Evolutionary conservation across 1,140 invertebrate species (phyloP), one percentile per base, ranked within the genome.

Genomic region (Hyposmocoma kahamanoa): DNA sequence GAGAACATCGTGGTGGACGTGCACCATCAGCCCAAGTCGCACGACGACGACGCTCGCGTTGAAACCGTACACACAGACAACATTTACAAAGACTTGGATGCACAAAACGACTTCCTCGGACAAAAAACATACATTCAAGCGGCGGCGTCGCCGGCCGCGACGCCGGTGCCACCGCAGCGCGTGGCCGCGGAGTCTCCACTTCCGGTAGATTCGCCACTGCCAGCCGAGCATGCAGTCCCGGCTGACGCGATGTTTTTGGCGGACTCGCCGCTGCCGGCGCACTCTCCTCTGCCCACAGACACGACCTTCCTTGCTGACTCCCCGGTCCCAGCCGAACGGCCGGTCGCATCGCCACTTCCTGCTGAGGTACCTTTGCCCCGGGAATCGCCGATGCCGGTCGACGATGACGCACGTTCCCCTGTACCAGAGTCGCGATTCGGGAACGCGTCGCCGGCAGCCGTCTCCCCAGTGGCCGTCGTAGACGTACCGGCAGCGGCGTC

Each of bases 1-100:
- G 64, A 65, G 43, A 66, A 67, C 56, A 50, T 72, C 47, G 39
- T 60, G 20, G 72, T 67, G 21, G 76, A 77, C 53, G 53, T 73
- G 42, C 72, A 79, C 46, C 58, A 73, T 32, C 61, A 39, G 46
- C 52, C 47, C 44, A 63, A 67, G 48, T 44, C 45, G 9, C 54
- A 67, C 22, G 47, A 50, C 22, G 52, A 59, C 15, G 43, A 46
- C 22, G 42, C 62, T 20, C 5, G 5, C 6, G 6, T 36, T 15
- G 13, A 36, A 8, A 36, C 6, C 5, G 32, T 8, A 34, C 6
- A 42, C 24, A 4, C 15, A 26, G 39, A 42, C 5, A 19, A 49
- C 22, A 15, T n/a, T 17, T 13, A n/a, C 21, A 34, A 30, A 5
- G 45, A 39, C 8, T 4, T 39, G 8, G 20, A 38, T 2, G 9